phyloP scores from a whole-genome alignment of 2,888 invertebrate species.

The Bursaphelenchus okinawaensis region DNA sequence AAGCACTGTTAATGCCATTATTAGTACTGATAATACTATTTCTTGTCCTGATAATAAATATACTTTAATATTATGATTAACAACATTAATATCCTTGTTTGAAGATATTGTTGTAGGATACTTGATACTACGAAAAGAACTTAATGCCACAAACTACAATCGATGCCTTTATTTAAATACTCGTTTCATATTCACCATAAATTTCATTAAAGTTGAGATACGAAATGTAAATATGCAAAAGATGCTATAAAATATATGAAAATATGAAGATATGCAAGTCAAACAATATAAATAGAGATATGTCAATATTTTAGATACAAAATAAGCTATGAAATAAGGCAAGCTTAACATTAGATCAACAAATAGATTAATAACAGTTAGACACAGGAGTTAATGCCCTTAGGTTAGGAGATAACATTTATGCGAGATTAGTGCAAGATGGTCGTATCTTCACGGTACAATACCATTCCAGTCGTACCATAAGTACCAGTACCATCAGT shows the following conservation, averaged over 20 bases:
- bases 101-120: no score
- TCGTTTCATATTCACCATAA: no score
- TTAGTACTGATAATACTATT: no score
- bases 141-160: no score
- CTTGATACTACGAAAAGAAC: no score
- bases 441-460: not conserved
- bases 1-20: no score
- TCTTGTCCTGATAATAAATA: no score
- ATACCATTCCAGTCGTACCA: no score
- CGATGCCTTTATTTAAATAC: no score
- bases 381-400: not conserved
- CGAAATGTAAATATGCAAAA: not conserved
- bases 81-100: no score
- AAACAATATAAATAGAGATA: not conserved
- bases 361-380: not conserved
- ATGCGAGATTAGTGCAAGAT: not conserved
- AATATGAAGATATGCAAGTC: not conserved
- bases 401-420: not conserved
- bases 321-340: not conserved
- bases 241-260: not conserved
- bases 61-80: no score
- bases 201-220: not conserved
- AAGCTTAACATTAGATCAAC: not conserved
- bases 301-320: not conserved
- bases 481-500: no score